Evolutionary conservation across 2,888 invertebrate species (phyloP), one percentile per base, ranked within the genome.

Genomic region (Diarsia mendica): DNA sequence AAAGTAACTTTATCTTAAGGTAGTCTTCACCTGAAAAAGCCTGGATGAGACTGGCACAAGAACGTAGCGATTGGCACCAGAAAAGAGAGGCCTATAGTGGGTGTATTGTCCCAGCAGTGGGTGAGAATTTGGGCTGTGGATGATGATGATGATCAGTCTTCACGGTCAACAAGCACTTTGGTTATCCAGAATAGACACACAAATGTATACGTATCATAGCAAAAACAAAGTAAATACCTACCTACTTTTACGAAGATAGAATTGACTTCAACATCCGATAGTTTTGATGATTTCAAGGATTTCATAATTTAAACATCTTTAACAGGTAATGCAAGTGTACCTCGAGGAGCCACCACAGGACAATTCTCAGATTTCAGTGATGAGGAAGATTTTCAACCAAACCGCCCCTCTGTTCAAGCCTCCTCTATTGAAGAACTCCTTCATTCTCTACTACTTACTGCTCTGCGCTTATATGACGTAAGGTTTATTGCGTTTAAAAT

Each of bases 401-500:
- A 96, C 96, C 0, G 93, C 91, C 0, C 96, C 96, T 0, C 89
- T 96, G 13, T 96, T 96, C 87, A 86, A 80, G 20, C 79, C 83
- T 48, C 87, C 95, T 0, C 89, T 96, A 4, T 86, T 94, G n/a
- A 92, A 88, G 80, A 94, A 95, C 83, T 94, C 94, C 10, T 75
- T 92, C 8, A 94, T 90, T 60, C 89, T 95, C 0, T 95, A 95
- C 86, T 95, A 93, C 71, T 87, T 96, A 49, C 87, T 96, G 11
- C 85, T 95, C 4, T 93, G 93, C 63, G 93, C 95, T 73, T 95
- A 93, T 78, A 95, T 95, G 95, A 94, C 94, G 95, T 95, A 84
- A 93, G 95, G 89, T 39, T 23, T 70, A 49, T 39, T 39, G 18
- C 49, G 10, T 39, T 69, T 28, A 10, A 23, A 20, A 44, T 48